Evolutionary conservation across 2,797 vertebrate genomes (phyloP).

Genomic region (Perodicticus potto): DNA sequence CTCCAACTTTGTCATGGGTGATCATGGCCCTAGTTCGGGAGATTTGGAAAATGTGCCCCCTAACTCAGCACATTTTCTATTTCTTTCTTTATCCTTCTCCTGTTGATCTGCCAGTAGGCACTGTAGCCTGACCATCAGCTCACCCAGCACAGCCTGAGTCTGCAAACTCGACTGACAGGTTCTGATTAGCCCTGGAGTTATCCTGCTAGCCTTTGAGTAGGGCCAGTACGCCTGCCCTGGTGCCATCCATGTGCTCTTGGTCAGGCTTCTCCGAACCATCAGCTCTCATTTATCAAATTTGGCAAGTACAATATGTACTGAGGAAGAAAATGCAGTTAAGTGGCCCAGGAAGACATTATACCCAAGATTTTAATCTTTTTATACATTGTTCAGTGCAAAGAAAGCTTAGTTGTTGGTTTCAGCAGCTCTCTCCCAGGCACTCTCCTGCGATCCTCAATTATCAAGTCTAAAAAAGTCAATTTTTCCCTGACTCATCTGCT

Average conservation of each 20-base stretch:
- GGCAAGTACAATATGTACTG: not conserved
- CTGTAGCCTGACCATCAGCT: not conserved
- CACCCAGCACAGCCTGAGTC: not conserved
- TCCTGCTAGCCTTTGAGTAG: not conserved
- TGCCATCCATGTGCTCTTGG: not conserved
- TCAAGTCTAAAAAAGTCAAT: not conserved
- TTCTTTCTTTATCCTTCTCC: not conserved
- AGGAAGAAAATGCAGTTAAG: slow-evolving; percentile 9
- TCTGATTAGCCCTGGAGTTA: not conserved
- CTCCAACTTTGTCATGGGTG: not conserved
- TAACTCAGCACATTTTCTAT: not conserved
- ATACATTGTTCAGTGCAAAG: not conserved
- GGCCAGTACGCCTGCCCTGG: not conserved
- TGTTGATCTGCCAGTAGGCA: not conserved
- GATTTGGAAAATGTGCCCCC: not conserved
- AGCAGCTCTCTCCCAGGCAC: not conserved
- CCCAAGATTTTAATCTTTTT: slow-evolving; percentile 6
- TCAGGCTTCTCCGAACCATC: not conserved
- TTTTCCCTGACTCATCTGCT: slow-evolving; percentile 22
- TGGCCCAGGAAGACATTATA: not conserved
- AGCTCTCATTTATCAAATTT: not conserved
- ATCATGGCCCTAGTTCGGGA: not conserved
- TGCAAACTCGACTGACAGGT: not conserved
- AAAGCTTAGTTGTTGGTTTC: not conserved
- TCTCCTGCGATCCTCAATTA: not conserved